Evolutionary conservation across 1,140 invertebrate genomes (phyloP).

Genomic region (Diploscapter pachys): DNA sequence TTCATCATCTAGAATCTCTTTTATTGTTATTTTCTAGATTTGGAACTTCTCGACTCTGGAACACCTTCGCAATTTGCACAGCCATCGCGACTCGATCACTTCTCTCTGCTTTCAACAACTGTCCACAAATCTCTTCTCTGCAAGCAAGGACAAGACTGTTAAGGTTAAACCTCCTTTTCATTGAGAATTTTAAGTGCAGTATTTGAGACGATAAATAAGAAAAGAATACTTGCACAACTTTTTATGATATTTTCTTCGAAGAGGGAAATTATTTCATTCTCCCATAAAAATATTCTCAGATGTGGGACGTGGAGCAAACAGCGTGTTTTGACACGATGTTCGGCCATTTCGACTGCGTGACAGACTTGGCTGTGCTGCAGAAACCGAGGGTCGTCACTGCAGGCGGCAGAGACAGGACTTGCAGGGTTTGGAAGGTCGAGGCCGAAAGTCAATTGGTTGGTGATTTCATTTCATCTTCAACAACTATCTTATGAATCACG

Average conservation of each 20-base stretch:
- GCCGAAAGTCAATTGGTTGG: conserved; percentile 37
- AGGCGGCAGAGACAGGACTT: conserved; percentile 28
- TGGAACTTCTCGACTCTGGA: conserved; percentile 34
- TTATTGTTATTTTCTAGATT: conserved; percentile 10
- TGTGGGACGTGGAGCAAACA: conserved; percentile 39
- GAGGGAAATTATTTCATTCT: neutral
- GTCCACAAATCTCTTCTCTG: conserved; percentile 33
- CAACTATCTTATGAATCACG: neutral
- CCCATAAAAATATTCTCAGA: conserved; percentile 18
- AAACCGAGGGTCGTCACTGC: conserved; percentile 28
- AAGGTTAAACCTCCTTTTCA: conserved; percentile 15
- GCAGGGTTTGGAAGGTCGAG: conserved; percentile 37
- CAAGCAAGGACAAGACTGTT: conserved; percentile 29
- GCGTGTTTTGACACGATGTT: conserved; percentile 39
- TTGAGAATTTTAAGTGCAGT: neutral
- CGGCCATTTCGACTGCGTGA: conserved; percentile 35
- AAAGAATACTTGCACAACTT: neutral
- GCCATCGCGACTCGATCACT: conserved; percentile 35
- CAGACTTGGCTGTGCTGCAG: conserved; percentile 15
- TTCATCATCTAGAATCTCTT: neutral
- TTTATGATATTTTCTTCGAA: neutral
- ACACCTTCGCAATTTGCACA: conserved; percentile 26
- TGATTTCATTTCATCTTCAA: neutral
- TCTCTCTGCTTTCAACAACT: conserved; percentile 28
- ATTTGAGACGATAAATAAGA: too few species aligned